Evolutionary conservation across 2,797 vertebrate species (phyloP).

Genomic region (Halcyon chelicuti): DNA sequence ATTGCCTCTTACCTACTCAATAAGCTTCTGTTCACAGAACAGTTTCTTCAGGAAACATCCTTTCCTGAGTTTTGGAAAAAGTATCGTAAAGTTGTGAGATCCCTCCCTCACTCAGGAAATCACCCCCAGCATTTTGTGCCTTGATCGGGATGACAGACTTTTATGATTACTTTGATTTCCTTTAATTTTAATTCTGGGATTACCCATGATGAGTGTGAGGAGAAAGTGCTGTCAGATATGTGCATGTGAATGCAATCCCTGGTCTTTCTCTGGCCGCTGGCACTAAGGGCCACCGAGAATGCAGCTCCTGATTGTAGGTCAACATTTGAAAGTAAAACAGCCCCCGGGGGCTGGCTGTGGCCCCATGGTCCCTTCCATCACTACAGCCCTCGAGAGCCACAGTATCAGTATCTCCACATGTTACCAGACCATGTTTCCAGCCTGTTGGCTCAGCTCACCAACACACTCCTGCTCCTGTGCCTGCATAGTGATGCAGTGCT

Average conservation of each 20-base stretch:
- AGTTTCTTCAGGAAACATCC: neutral
- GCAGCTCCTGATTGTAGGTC: neutral
- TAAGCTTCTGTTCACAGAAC: neutral
- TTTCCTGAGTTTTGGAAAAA: neutral
- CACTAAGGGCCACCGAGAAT: neutral
- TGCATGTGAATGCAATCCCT: neutral
- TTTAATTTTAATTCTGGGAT: neutral
- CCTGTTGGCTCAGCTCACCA: neutral
- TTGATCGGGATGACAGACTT: neutral
- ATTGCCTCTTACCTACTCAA: neutral
- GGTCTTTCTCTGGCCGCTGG: neutral
- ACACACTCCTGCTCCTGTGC: rapidly evolving
- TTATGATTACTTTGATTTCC: neutral
- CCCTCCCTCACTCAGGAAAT: neutral
- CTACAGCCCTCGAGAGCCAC: neutral
- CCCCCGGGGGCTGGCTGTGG: neutral
- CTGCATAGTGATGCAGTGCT: neutral
- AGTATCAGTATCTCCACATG: neutral
- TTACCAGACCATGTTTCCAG: neutral
- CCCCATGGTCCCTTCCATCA: rapidly evolving
- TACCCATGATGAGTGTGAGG: neutral
- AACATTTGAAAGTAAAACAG: neutral
- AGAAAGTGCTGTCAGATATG: neutral
- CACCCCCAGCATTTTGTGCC: neutral
- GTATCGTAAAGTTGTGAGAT: neutral